Evolutionary conservation across 2,888 invertebrate species (phyloP).

Genomic region (Leptura quadrifasciata): DNA sequence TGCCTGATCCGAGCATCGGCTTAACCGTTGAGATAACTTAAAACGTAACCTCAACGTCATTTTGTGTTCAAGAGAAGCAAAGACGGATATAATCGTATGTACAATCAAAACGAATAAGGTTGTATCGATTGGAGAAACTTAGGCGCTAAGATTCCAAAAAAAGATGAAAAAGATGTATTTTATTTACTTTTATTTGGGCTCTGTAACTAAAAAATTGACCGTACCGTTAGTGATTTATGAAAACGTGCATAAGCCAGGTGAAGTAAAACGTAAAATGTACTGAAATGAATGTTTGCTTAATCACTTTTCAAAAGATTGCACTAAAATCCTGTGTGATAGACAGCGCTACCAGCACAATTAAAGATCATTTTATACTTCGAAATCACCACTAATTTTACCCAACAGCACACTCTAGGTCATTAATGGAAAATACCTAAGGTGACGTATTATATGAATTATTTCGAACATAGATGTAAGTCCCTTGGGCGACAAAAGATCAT

Average conservation of each 20-base stretch:
- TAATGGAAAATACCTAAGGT: no score
- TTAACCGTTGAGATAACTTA: slow-evolving; percentile 70
- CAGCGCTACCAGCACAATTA: not conserved
- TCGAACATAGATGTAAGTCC: no score
- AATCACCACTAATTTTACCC: no score
- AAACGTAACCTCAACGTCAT: slow-evolving; percentile 18
- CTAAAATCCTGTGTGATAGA: not conserved
- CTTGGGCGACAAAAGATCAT: no score
- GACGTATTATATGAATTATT: no score
- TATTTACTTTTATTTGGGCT: slow-evolving; percentile 24
- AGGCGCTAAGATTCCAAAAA: slow-evolving; percentile 13
- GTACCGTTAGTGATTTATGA: slow-evolving; percentile 1
- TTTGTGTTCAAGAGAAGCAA: slow-evolving; percentile 49
- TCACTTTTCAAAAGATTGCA: not conserved
- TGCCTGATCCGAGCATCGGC: slow-evolving; percentile 68
- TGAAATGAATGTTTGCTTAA: not conserved
- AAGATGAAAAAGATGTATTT: slow-evolving; percentile 30
- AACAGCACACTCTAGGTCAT: no score
- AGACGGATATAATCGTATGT: slow-evolving; percentile 46
- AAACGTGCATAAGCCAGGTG: slow-evolving; percentile 4
- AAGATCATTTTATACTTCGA: not conserved
- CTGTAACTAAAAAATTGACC: not conserved
- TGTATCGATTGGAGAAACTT: slow-evolving; percentile 30
- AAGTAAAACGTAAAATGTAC: slow-evolving; percentile 9
- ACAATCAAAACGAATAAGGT: slow-evolving; percentile 35